Evolutionary conservation across 2,888 invertebrate genomes (phyloP), one percentile per base, ranked within the genome.

Genomic region (Labia minor): DNA sequence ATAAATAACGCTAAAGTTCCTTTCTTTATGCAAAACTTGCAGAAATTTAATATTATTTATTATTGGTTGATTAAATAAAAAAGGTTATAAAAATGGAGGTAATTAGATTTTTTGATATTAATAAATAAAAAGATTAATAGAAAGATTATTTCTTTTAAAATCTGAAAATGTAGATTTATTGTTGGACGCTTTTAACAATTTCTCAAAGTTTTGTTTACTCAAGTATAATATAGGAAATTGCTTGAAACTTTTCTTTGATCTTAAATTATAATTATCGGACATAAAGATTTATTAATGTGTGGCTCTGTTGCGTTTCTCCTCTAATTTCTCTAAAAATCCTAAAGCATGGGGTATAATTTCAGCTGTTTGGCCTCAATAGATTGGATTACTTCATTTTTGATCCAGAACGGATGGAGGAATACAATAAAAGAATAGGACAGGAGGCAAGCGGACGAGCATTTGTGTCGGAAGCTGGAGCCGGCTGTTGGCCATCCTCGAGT

Each of bases 151-250:
- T n/a, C n/a, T n/a, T n/a, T n/a, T n/a, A n/a, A n/a, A 49, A 49
- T 49, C 49, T 49, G n/a, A 49, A 14, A 14, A 4, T 49, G 49
- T 16, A 49, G 49, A 49, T 49, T 49, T 49, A 49, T 49, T 16
- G 49, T 49, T 49, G 49, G 49, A 49, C 49, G 49, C 49, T 49
- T 49, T 49, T 49, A 49, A 49, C 49, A 49, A 49, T 49, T 49
- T 49, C 49, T 49, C 49, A 4, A 49, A 49, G 49, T 49, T 49
- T 49, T 49, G 49, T 49, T 49, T 49, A 49, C 49, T 49, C 49
- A 49, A 49, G 49, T 49, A 49, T 49, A 49, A 49, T 49, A 49
- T 4, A 49, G 49, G 16, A 49, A 49, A 49, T 49, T 49, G 14
- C 49, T 10, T 49, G 49, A 49, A 49, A 49, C 49, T 49, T 49